phyloP scores from a whole-genome alignment of 1,140 invertebrate species.

The Drosophila miranda region DNA sequence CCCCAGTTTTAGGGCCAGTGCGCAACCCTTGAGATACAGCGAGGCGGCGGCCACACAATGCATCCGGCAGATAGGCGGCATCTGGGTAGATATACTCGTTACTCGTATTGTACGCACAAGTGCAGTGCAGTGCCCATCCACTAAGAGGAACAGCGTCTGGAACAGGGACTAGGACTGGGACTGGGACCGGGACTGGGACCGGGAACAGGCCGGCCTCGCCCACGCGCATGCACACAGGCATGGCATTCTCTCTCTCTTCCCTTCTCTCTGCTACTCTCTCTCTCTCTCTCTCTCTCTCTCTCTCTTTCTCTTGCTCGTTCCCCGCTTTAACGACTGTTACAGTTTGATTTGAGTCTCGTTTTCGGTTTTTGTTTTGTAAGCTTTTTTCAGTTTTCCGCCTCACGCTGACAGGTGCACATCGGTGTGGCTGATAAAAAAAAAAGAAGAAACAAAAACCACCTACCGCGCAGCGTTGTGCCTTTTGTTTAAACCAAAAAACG shows the following conservation, averaged over 20 bases:
- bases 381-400: conserved; percentile 71
- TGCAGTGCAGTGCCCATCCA: conserved; percentile 49
- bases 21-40: conserved; percentile 48
- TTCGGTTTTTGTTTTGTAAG: conserved; percentile 67
- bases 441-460: conserved; percentile 11
- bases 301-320: conserved; percentile 8
- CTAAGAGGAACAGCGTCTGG: conserved; percentile 6
- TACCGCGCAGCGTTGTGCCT: conserved; percentile 20
- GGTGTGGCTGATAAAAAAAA: conserved; percentile 15
- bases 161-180: too few relatives aligned
- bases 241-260: conserved; percentile 9
- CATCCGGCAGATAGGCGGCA: conserved; percentile 55
- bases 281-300: too few relatives aligned
- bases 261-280: conserved; percentile 20
- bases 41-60: conserved; percentile 33
- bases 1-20: conserved; percentile 35
- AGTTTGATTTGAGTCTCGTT: conserved; percentile 64
- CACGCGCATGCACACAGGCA: conserved; percentile 51
- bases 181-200: background rate
- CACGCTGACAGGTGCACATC: conserved; percentile 75
- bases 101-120: conserved; percentile 24
- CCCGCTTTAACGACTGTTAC: conserved; percentile 55
- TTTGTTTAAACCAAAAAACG: conserved; percentile 56
- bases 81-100: conserved; percentile 33
- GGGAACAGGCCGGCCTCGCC: conserved; percentile 6